Base-by-base conservation (phyloP, 2,797 vertebrate species). In the Chrosomus eos region DNA sequence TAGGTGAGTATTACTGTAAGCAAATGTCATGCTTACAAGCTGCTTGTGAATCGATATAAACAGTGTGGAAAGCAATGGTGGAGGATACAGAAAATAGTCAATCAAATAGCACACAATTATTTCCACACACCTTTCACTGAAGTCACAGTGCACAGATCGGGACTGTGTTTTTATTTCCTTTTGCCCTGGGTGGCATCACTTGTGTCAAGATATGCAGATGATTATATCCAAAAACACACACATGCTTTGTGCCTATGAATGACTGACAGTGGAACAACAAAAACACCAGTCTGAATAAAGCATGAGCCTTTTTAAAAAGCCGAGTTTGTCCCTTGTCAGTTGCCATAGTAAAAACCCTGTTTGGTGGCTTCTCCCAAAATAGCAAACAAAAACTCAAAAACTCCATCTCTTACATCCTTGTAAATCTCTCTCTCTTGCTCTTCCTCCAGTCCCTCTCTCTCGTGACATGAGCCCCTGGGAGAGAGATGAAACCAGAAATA, bases 291-390 rank as follows among this genome's bases (percentile, higher is more conserved):
- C 48, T 81, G 90, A 89, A 88, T 87, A 88, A 85, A 81, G 86
- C 89, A 89, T 84, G 77, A 86, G 71, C 58, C 66, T 82, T 82
- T 72, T 88, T 83, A 80, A 88, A 89, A 88, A 85, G 87, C 79
- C 58, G 79, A 68, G 78, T 64, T 76, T 72, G 76, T 88, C 85
- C 77, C 86, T 70, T 76, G 84, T 88, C 75, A 80, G 86, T 88
- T 86, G 82, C 67, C 55, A 82, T 60, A 79, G 43, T 31, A 84
- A 73, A 68, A 85, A 55, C 58, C 38, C 33, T 66, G 79, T 55
- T 72, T 78, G 74, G 80, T 67, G 28, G 72, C 84, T 80, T 84
- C 48, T 88, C 86, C 82, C 70, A 85, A 89, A 86, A 87, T 86
- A 89, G 83, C 77, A 88, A 85, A 88, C 58, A 79, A 64, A 71